Base-by-base conservation (phyloP, 1,140 invertebrate species). In the Drosophila athabasca region DNA sequence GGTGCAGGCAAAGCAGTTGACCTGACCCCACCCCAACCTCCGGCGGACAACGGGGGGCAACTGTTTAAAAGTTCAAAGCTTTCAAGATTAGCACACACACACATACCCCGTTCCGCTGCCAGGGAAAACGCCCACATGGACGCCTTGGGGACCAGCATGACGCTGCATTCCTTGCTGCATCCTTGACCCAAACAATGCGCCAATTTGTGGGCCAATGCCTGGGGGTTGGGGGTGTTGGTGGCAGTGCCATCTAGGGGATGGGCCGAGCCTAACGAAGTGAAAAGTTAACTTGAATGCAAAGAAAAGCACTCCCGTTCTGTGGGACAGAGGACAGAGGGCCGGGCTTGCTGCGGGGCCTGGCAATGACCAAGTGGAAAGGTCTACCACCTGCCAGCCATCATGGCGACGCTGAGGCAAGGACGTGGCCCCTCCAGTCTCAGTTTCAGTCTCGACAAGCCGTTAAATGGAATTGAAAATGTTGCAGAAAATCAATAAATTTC, bases 111-210 rank as follows among this genome's bases (percentile, higher is more conserved):
- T 53, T 29, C 48, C 52, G 67, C 41, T 46, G 65, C 46, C 74
- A 69, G 29, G 41, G 41, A 17, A 57, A 68, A 57, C 50, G 46
- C 52, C 49, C 41, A 52, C 53, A 64, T 41, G 15, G 17, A 26
- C 41, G 17, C n/a, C 70, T 26, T 17, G 61, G 41, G 54, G 29
- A 13, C 24, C 71, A 80, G 58, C 50, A 72, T 68, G 59, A 60
- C 50, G 73, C 45, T 80, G 65, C 72, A 55, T 52, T 31, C 39
- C 45, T 50, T 54, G 57, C 58, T 71, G 64, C 64, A 82, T 82
- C 79, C 79, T 82, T 82, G 79, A 78, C 79, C 79, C 79, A 82
- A 82, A 82, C 79, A 82, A 82, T 74, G 57, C 79, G 61, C 44
- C 61, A 73, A 82, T 68, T 81, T 73, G 68, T 77, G 68, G 64